These are phyloP conservation scores for Lamellibrachia luymesi DNA, from an alignment of 1,140 invertebrate species.

Conservation along the genomic window DNA sequence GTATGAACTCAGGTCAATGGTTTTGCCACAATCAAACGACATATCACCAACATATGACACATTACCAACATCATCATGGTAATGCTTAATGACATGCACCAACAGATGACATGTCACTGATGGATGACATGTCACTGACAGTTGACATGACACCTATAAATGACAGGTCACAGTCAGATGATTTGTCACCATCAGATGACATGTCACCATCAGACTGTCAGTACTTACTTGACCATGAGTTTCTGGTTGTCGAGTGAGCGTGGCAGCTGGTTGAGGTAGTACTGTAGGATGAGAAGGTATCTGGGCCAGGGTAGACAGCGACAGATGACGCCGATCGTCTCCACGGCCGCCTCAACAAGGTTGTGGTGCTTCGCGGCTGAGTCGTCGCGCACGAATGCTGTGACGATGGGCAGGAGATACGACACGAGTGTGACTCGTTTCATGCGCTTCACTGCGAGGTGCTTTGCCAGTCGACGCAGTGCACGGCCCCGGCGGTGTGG, in stretches of 20 bases:
- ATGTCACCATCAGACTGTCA: neutral
- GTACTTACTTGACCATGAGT: constrained; percentile 54
- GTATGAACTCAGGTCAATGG: neutral
- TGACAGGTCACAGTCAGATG: neutral
- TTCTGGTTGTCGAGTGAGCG: constrained; percentile 74
- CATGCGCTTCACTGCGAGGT: constrained; percentile 60
- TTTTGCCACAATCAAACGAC: neutral
- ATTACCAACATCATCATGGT: too few relatives aligned
- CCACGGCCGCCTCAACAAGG: constrained; percentile 76
- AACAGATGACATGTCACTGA: neutral
- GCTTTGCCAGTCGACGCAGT: constrained; percentile 62
- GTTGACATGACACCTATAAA: too few relatives aligned
- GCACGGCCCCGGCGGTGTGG: constrained; percentile 78
- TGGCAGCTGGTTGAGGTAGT: constrained; percentile 75
- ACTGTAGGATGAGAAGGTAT: constrained; percentile 77
- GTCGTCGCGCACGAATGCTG: constrained; percentile 77
- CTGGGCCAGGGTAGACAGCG: constrained; percentile 80
- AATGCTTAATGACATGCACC: too few relatives aligned
- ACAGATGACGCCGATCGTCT: constrained; percentile 70
- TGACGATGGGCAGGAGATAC: constrained; percentile 81
- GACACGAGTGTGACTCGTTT: constrained; percentile 72
- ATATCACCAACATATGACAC: neutral
- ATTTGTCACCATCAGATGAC: neutral
- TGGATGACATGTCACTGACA: neutral
- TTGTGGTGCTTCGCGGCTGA: constrained; percentile 73